phyloP scores from a whole-genome alignment of 2,888 invertebrate species.

The Synanthedon myopaeformis region DNA sequence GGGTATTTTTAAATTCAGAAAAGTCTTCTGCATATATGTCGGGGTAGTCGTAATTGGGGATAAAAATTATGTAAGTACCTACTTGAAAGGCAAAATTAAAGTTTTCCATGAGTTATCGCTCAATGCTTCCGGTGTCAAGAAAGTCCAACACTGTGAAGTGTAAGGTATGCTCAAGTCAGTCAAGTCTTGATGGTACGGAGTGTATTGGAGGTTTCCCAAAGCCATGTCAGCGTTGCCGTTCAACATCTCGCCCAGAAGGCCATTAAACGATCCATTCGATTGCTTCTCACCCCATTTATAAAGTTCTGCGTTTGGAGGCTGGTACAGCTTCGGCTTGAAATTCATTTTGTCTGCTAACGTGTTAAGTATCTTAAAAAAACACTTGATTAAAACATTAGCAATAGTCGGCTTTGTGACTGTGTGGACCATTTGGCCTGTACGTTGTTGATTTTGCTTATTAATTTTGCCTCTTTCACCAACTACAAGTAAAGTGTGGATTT shows the following conservation, averaged over 20 bases:
- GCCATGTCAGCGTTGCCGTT: conserved; percentile 77
- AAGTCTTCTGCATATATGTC: not conserved
- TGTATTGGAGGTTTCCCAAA: conserved; percentile 83
- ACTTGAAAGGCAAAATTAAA: conserved; percentile 83
- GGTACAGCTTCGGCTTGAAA: conserved; percentile 77
- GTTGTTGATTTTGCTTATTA: too few relatives aligned
- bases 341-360: conserved; percentile 78
- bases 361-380: conserved; percentile 70
- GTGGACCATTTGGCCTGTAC: too few relatives aligned
- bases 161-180: conserved; percentile 84
- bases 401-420: too few relatives aligned
- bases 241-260: conserved; percentile 80
- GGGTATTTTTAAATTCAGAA: too few relatives aligned
- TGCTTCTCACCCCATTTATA: conserved; percentile 78
- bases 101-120: conserved; percentile 88
- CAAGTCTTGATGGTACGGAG: conserved; percentile 73
- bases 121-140: conserved; percentile 83
- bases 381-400: too few relatives aligned
- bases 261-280: conserved; percentile 76
- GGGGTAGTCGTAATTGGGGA: not conserved
- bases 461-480: too few relatives aligned
- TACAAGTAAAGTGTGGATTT: too few relatives aligned
- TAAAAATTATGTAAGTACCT: conserved; percentile 24
- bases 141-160: conserved; percentile 85
- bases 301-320: conserved; percentile 68